Evolutionary conservation across 2,888 invertebrate species (phyloP).

Genomic region (Mongoloraphidia duomilia): DNA sequence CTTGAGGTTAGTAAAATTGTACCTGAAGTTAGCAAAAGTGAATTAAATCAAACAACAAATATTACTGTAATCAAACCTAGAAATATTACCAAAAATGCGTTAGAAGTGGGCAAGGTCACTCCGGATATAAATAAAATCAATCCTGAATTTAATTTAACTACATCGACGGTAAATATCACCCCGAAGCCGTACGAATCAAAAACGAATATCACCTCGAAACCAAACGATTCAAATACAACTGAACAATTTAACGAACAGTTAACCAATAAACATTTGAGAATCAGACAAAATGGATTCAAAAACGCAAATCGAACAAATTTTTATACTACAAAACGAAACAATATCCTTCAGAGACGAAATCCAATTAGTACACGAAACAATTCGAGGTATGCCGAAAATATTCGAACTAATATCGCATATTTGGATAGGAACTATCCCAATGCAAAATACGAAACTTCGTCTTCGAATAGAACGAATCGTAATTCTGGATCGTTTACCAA

Average conservation of each 20-base stretch:
- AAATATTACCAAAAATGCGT: conserved; percentile 5
- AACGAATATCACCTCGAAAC: too few relatives aligned
- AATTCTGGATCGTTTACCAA: not conserved
- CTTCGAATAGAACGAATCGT: not conserved
- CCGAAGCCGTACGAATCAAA: too few relatives aligned
- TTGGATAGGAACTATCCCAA: not conserved
- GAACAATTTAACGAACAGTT: too few relatives aligned
- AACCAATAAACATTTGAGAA: too few relatives aligned
- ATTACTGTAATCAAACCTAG: not conserved
- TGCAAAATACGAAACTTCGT: not conserved
- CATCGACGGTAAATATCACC: too few relatives aligned
- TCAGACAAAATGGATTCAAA: not conserved
- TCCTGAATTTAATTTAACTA: too few relatives aligned
- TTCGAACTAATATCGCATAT: too few relatives aligned
- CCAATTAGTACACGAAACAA: conserved; percentile 30
- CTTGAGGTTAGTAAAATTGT: conserved; percentile 15
- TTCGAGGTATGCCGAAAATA: conserved; percentile 16
- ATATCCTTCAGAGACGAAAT: conserved; percentile 17
- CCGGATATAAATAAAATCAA: too few relatives aligned
- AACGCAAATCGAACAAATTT: conserved; percentile 3
- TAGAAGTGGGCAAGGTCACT: too few relatives aligned
- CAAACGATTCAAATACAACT: too few relatives aligned
- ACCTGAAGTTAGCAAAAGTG: conserved; percentile 5
- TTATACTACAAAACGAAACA: conserved; percentile 2
- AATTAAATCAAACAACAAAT: not conserved